Evolutionary conservation across 2,113 vertebrate species (phyloP).

Genomic region (Dunckerocampus dactyliophorus): DNA sequence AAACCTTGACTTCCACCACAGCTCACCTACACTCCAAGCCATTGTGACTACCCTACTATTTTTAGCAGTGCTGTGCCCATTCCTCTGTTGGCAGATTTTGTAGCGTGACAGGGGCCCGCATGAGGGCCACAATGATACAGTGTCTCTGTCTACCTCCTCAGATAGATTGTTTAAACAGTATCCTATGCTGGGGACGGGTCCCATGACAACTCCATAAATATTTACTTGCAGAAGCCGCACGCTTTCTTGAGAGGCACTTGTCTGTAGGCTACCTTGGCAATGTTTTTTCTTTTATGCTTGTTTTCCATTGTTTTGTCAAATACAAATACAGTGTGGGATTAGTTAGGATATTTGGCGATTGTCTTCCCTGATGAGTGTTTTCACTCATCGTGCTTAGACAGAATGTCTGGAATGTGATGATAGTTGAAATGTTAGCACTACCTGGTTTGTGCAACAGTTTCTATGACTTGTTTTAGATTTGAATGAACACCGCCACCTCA

Average conservation of each 20-base stretch:
- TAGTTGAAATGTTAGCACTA: constrained; percentile 10
- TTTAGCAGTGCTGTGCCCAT: constrained; percentile 51
- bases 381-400: constrained; percentile 13
- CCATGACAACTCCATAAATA: constrained; percentile 81
- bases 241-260: constrained; percentile 47
- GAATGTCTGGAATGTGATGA: constrained; percentile 35
- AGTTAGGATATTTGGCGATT: constrained; percentile 42
- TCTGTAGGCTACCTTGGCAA: constrained; percentile 55
- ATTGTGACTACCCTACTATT: constrained; percentile 46
- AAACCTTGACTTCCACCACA: constrained; percentile 28
- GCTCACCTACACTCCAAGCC: constrained; percentile 26
- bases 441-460: background rate
- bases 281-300: constrained; percentile 33
- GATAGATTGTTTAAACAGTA: constrained; percentile 77
- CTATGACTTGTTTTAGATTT: too few species aligned
- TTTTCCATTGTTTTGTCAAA: constrained; percentile 49
- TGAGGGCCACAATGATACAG: constrained; percentile 69
- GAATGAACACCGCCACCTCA: too few species aligned
- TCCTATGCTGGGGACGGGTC: constrained; percentile 69
- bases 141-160: constrained; percentile 62
- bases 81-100: constrained; percentile 52
- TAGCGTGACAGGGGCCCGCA: constrained; percentile 66
- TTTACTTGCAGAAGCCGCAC: constrained; percentile 65
- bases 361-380: constrained; percentile 31
- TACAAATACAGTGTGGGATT: constrained; percentile 27